A percentile compares a stretch with the other conserved stretches of the same genome.
These are phyloP conservation scores for Danio choprae DNA, from an alignment of 2,797 vertebrate species.

Conservation along the genomic window DNA sequence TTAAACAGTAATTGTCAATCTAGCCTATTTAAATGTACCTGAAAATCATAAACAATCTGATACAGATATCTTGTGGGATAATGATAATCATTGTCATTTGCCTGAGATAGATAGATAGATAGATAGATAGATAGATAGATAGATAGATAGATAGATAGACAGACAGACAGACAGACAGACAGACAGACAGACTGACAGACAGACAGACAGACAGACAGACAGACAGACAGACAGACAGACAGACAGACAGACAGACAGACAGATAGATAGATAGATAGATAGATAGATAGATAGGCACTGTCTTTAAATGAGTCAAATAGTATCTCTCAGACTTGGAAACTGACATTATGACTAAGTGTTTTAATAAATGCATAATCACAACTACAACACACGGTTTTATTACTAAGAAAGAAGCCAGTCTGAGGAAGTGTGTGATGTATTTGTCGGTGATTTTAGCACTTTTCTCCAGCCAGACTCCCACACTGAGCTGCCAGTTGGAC, in stretches of 20 bases:
- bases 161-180: no score
- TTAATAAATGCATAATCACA: not conserved
- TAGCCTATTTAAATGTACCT: not conserved
- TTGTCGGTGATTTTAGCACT: conserved; percentile 60
- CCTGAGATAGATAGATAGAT: no score
- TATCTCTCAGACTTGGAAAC: not conserved
- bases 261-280: no score
- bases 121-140: no score
- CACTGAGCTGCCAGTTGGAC: conserved; percentile 69
- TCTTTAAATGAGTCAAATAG: not conserved
- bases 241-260: no score
- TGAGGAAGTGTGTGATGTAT: conserved; percentile 38
- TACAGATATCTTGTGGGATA: not conserved
- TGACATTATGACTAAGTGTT: not conserved
- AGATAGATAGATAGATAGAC: no score
- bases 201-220: no score
- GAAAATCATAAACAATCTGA: not conserved
- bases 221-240: no score
- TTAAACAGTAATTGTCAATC: not conserved
- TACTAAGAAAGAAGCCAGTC: conserved; percentile 23
- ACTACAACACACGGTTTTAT: not conserved
- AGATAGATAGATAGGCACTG: no score
- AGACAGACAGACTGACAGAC: no score
- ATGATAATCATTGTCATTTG: no score
- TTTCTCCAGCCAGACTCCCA: conserved; percentile 71